Evolutionary conservation across 2,888 invertebrate genomes (phyloP).

Genomic region (Microctonus hyperodae): DNA sequence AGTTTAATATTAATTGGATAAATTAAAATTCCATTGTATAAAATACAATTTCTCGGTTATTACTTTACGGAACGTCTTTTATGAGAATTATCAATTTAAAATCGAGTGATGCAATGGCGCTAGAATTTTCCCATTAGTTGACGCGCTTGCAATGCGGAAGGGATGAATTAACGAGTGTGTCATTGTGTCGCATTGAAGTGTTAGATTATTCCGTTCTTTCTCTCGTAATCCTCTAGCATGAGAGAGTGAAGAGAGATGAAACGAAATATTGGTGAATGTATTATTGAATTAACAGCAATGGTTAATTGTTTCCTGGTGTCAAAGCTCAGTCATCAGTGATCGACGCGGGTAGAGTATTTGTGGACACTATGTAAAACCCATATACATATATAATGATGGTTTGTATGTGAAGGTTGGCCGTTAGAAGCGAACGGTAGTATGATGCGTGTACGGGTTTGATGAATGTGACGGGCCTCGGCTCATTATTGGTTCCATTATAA

Average conservation of each 20-base stretch:
- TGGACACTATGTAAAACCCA: conserved; percentile 5
- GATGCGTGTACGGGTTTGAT: conserved; percentile 48
- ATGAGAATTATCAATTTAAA: not conserved
- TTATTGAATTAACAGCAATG: conserved; percentile 41
- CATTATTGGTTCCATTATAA: conserved; percentile 54
- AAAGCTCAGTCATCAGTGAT: conserved; percentile 31
- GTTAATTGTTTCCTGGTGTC: conserved; percentile 50
- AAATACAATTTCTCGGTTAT: not conserved
- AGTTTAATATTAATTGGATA: not conserved
- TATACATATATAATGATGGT: not conserved
- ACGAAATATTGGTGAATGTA: conserved; percentile 23
- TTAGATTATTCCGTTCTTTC: not conserved
- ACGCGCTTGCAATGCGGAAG: not conserved
- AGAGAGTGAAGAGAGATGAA: not conserved
- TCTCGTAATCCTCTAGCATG: not conserved
- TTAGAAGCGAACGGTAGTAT: conserved; percentile 18
- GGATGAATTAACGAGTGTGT: not conserved
- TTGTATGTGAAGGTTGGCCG: not conserved
- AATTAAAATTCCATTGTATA: not conserved
- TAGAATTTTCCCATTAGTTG: not conserved
- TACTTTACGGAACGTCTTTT: too few relatives aligned
- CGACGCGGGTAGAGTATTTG: not conserved
- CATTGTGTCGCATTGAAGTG: not conserved
- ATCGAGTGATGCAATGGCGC: not conserved
- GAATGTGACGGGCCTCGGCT: conserved; percentile 47